phyloP scores from a whole-genome alignment of 2,797 vertebrate genomes.

The Poecilia velifera region DNA sequence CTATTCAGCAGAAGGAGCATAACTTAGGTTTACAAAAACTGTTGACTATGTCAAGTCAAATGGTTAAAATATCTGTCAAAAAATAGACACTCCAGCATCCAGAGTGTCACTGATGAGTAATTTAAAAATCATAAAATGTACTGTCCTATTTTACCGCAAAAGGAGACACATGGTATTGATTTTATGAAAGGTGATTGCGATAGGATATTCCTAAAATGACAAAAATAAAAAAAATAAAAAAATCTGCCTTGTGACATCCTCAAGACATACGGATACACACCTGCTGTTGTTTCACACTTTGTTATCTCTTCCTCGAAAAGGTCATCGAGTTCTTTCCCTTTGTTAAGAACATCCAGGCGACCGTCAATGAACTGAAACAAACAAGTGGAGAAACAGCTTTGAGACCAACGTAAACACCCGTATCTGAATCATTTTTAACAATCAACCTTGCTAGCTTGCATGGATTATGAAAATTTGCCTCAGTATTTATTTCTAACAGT shows the following conservation, averaged over 20 bases:
- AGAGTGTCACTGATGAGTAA: not conserved
- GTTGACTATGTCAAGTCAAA: not conserved
- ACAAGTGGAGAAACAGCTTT: not conserved
- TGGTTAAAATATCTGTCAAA: not conserved
- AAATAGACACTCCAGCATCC: not conserved
- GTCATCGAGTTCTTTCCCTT: conserved; percentile 83
- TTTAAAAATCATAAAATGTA: not conserved
- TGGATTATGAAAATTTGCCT: not conserved
- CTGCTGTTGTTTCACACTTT: conserved; percentile 75
- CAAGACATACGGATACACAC: conserved; percentile 60
- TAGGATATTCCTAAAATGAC: not conserved
- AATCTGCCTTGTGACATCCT: not conserved
- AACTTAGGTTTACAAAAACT: not conserved
- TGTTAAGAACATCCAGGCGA: conserved; percentile 85
- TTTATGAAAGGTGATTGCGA: not conserved
- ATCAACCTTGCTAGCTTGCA: not conserved
- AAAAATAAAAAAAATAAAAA: not conserved
- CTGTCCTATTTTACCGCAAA: not conserved
- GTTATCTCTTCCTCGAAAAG: conserved; percentile 89
- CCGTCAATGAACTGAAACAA: conserved; percentile 85
- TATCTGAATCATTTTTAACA: not conserved
- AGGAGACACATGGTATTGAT: not conserved
- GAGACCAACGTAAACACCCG: not conserved
- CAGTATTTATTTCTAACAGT: not conserved
- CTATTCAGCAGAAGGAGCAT: not conserved